Conservation (phyloP, 2,888 invertebrate genomes). For the Tiphia femorata region DNA sequence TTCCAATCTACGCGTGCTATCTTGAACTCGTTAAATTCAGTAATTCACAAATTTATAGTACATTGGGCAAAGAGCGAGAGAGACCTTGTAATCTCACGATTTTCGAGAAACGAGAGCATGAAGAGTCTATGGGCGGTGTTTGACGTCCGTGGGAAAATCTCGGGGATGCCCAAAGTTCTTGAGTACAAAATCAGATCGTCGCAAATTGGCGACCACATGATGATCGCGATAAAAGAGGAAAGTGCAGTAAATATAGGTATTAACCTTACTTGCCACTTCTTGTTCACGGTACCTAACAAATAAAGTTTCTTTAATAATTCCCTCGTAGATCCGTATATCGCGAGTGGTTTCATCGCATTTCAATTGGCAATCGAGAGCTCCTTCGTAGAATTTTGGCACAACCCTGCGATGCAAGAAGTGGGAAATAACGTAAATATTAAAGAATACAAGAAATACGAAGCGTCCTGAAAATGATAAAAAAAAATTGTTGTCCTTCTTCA, state of each 20-base stretch:
- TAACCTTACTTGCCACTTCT: no score
- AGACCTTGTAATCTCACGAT: slow-evolving; percentile 13
- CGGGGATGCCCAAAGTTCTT: slow-evolving; percentile 20
- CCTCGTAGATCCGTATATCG: slow-evolving; percentile 34
- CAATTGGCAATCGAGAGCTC: slow-evolving; percentile 40
- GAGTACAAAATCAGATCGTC: slow-evolving; percentile 40
- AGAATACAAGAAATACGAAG: no score
- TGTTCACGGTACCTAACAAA: no score
- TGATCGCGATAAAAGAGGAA: slow-evolving; percentile 23
- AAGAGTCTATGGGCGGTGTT: slow-evolving; percentile 37
- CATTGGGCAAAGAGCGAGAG: slow-evolving; percentile 16
- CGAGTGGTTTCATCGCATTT: slow-evolving; percentile 37
- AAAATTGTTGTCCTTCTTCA: background rate
- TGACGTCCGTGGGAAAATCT: background rate
- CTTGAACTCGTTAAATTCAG: background rate
- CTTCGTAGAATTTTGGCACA: slow-evolving; percentile 33
- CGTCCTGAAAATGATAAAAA: background rate
- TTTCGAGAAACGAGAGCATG: slow-evolving; percentile 21
- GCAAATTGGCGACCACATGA: slow-evolving; percentile 19
- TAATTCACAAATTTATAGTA: slow-evolving; percentile 1
- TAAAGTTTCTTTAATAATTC: no score
- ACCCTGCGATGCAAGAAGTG: slow-evolving; percentile 12
- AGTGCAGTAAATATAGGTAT: slow-evolving; percentile 25
- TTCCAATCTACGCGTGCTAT: background rate
- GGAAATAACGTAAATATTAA: slow-evolving; percentile 17